Conservation (phyloP, 2,113 vertebrate genomes). For the Hippopotamus amphibius region DNA sequence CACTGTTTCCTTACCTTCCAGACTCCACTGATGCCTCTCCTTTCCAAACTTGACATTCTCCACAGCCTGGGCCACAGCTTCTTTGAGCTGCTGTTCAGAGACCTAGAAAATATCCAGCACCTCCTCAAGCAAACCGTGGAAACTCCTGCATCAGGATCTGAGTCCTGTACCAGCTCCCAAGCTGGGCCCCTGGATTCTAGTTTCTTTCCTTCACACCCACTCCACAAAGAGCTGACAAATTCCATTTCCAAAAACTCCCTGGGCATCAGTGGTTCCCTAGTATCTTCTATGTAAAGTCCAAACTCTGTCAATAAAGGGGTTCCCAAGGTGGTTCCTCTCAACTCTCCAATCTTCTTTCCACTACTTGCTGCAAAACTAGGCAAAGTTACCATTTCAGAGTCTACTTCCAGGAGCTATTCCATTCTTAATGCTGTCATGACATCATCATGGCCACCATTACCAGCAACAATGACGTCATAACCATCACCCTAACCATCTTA, state of each 20-base stretch:
- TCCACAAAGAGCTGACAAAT: neutral
- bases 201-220: neutral
- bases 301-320: neutral
- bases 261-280: no score
- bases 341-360: neutral
- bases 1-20: constrained; percentile 88
- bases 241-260: neutral
- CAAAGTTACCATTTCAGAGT: neutral
- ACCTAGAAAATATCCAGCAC: constrained; percentile 86
- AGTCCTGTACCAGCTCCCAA: no score
- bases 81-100: constrained; percentile 94
- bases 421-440: neutral
- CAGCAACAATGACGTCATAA: neutral
- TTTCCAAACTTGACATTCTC: constrained; percentile 89
- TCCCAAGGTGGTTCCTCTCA: no score
- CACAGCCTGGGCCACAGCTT: constrained; percentile 92
- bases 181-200: no score
- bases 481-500: neutral
- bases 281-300: neutral
- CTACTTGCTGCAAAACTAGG: neutral
- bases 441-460: neutral
- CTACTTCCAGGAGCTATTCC: neutral
- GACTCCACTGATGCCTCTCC: constrained; percentile 91
- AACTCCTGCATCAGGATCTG: neutral
- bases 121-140: neutral